Evolutionary conservation across 1,140 invertebrate genomes (phyloP).

Genomic region (Lepidostoma basale): DNA sequence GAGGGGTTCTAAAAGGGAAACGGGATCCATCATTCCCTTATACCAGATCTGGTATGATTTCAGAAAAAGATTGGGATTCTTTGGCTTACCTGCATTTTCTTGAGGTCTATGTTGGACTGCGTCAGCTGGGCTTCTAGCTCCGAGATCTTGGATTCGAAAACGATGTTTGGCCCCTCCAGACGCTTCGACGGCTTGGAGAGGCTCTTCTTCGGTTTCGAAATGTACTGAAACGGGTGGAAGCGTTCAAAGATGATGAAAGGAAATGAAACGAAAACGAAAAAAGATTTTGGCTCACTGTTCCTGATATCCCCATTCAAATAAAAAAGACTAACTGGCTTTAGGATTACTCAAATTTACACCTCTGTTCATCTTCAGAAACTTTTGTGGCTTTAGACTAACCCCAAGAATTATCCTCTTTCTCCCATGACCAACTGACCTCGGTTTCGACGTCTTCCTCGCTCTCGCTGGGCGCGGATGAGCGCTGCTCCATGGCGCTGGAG

Average conservation of each 20-base stretch:
- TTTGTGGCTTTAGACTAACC: no score
- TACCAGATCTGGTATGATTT: no score
- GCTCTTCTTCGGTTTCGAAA: constrained; percentile 46
- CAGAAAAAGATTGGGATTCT: not conserved
- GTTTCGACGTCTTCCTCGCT: constrained; percentile 59
- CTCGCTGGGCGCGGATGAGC: constrained; percentile 52
- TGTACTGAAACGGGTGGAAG: constrained; percentile 40
- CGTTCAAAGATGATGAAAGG: no score
- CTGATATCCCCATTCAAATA: not conserved
- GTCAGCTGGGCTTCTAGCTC: constrained; percentile 81
- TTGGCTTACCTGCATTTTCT: constrained; percentile 67
- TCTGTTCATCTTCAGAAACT: not conserved
- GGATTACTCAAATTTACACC: no score
- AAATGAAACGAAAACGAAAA: no score
- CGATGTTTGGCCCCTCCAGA: constrained; percentile 68
- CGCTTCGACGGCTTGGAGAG: constrained; percentile 50
- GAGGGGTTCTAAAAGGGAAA: not conserved
- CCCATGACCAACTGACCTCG: no score
- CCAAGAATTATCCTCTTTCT: no score
- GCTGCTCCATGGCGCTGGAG: constrained; percentile 50
- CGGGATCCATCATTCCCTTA: not conserved
- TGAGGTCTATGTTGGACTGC: constrained; percentile 75
- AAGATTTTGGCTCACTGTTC: not conserved
- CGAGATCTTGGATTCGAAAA: constrained; percentile 82
- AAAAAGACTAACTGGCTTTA: not conserved